These are phyloP conservation scores for Pseudopodoces humilis DNA, from an alignment of 2,113 vertebrate genomes.

Conservation along the genomic window DNA sequence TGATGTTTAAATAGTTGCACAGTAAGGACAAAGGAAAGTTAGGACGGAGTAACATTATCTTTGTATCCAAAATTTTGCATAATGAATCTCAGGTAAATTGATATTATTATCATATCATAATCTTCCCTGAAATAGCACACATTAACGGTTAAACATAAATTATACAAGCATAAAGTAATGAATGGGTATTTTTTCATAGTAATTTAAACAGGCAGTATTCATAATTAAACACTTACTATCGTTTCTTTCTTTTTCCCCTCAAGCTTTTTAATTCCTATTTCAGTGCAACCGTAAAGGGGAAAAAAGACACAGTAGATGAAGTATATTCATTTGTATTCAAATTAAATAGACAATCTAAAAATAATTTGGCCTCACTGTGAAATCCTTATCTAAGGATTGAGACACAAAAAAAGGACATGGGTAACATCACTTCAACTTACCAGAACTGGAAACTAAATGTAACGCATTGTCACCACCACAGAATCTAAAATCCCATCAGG, in stretches of 20 bases:
- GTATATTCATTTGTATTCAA: neutral
- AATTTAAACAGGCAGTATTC: neutral
- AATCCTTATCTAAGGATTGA: neutral
- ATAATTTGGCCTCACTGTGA: neutral
- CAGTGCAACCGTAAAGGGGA: constrained; percentile 67
- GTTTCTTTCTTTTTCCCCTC: constrained; percentile 69
- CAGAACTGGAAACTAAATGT: neutral
- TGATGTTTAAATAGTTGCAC: neutral
- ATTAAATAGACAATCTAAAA: neutral
- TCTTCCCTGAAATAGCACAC: neutral
- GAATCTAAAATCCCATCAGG: neutral
- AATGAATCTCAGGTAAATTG: neutral
- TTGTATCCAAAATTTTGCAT: neutral
- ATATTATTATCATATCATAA: neutral
- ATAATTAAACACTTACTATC: constrained; percentile 62
- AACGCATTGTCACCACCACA: neutral
- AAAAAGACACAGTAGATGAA: constrained; percentile 2
- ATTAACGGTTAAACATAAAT: constrained; percentile 8
- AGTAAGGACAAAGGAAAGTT: neutral
- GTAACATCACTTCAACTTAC: neutral
- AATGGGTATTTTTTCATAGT: neutral
- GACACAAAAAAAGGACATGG: neutral
- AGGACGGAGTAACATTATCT: neutral
- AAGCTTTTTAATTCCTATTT: constrained; percentile 75
- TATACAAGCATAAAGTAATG: neutral